phyloP scores from a whole-genome alignment of 2,888 invertebrate species.

The Callyntrura sp. region DNA sequence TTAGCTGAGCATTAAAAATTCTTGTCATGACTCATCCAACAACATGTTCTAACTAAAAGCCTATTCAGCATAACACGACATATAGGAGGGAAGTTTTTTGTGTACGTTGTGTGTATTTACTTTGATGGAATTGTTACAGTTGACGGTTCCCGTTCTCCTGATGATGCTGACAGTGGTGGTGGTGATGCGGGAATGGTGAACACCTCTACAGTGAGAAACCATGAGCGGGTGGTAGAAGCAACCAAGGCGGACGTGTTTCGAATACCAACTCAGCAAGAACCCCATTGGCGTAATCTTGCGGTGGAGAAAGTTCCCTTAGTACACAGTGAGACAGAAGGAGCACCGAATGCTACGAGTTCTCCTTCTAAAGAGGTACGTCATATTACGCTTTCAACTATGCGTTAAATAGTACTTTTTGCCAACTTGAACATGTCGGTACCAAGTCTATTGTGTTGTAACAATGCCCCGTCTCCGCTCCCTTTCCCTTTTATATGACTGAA shows the following conservation, averaged over 20 bases:
- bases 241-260: conserved; percentile 54
- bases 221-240: conserved; percentile 55
- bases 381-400: not conserved
- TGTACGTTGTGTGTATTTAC: conserved; percentile 50
- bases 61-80: conserved; percentile 6
- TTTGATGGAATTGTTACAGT: conserved; percentile 72
- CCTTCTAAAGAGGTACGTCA: conserved; percentile 27
- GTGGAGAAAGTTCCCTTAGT: conserved; percentile 71
- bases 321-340: conserved; percentile 72
- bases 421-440: not conserved
- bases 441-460: not conserved
- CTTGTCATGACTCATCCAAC: conserved; percentile 42
- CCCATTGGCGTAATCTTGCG: conserved; percentile 77
- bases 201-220: conserved; percentile 30
- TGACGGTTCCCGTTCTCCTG: conserved; percentile 51
- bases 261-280: conserved; percentile 67
- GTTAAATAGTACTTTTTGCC: not conserved
- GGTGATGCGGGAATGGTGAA: conserved; percentile 36
- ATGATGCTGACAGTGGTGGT: conserved; percentile 3
- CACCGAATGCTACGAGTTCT: conserved; percentile 61
- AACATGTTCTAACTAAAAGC: conserved; percentile 49
- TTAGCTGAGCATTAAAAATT: conserved; percentile 46
- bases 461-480: not conserved
- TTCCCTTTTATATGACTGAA: not conserved
- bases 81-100: not conserved